A percentile compares a stretch with the other conserved stretches of the same genome.
Conservation (phyloP, 2,797 vertebrate genomes). For the Botia kubotai region DNA sequence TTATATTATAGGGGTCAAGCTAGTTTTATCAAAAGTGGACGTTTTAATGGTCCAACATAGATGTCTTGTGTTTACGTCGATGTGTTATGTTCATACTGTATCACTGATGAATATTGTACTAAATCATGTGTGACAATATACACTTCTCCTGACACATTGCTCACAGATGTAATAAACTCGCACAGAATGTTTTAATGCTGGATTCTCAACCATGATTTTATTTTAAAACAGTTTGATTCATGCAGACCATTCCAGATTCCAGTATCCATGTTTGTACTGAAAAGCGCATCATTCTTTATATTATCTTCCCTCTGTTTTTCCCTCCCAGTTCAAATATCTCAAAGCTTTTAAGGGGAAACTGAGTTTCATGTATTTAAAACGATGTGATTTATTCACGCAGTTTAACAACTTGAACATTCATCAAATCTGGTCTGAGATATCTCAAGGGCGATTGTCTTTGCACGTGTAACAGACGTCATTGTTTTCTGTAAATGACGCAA, state of each 20-base stretch:
- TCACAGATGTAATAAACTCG: conserved; percentile 60
- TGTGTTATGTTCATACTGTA: conserved; percentile 88
- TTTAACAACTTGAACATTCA: conserved; percentile 10
- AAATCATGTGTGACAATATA: conserved; percentile 78
- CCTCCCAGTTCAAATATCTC: conserved; percentile 14
- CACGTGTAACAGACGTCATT: conserved; percentile 69
- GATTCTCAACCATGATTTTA: conserved; percentile 40
- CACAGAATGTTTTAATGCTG: conserved; percentile 51
- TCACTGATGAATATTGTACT: conserved; percentile 89
- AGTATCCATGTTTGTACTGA: conserved; percentile 35
- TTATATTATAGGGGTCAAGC: conserved; percentile 74
- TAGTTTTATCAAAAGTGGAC: conserved; percentile 82
- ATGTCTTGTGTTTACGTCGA: conserved; percentile 87
- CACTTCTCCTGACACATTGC: conserved; percentile 60
- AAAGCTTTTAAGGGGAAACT: neutral
- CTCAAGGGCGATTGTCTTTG: conserved; percentile 65
- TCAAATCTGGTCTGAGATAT: conserved; percentile 31
- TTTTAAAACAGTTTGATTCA: conserved; percentile 6
- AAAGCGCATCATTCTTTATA: conserved; percentile 35
- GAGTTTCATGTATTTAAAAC: conserved; percentile 19
- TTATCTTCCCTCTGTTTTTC: conserved; percentile 10
- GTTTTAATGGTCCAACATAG: conserved; percentile 84
- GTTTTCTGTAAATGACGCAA: conserved; percentile 67
- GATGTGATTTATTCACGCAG: conserved; percentile 15
- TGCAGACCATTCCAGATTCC: conserved; percentile 52